These are phyloP conservation scores for Tamandua tetradactyla DNA, from an alignment of 2,797 vertebrate species.

Conservation along the genomic window DNA sequence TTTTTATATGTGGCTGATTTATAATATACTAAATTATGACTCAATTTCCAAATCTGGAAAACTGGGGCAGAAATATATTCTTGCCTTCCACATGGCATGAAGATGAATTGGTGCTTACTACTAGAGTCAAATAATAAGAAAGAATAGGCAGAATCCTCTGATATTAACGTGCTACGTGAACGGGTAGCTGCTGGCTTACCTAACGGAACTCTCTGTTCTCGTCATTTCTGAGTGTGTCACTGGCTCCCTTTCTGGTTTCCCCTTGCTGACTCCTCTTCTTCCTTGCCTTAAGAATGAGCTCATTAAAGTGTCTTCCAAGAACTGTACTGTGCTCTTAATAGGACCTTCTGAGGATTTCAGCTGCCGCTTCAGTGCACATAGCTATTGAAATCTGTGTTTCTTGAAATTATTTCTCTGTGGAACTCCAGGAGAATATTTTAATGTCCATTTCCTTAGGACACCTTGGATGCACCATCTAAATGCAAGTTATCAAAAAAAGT, in stretches of 20 bases:
- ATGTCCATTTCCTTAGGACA: background rate
- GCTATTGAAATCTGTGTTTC: background rate
- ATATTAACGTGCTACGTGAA: background rate
- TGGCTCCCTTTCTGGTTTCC: background rate
- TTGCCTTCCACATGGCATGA: background rate
- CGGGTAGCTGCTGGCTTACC: background rate
- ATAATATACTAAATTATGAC: background rate
- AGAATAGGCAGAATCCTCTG: background rate
- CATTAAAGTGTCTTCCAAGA: background rate
- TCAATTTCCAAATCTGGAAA: background rate
- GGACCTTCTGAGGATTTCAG: background rate
- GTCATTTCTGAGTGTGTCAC: background rate
- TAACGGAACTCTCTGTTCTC: background rate
- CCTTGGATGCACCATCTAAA: background rate
- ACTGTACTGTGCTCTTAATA: background rate
- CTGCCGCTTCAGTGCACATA: background rate
- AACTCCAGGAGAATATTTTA: background rate
- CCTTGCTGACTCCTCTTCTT: background rate
- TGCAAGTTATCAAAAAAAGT: background rate
- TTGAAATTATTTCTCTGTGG: background rate
- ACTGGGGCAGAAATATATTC: background rate
- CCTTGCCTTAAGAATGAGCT: background rate
- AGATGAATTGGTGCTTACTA: background rate
- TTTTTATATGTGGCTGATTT: background rate
- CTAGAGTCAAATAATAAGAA: background rate